phyloP scores from a whole-genome alignment of 1,140 invertebrate genomes.

The Acromyrmex heyeri region DNA sequence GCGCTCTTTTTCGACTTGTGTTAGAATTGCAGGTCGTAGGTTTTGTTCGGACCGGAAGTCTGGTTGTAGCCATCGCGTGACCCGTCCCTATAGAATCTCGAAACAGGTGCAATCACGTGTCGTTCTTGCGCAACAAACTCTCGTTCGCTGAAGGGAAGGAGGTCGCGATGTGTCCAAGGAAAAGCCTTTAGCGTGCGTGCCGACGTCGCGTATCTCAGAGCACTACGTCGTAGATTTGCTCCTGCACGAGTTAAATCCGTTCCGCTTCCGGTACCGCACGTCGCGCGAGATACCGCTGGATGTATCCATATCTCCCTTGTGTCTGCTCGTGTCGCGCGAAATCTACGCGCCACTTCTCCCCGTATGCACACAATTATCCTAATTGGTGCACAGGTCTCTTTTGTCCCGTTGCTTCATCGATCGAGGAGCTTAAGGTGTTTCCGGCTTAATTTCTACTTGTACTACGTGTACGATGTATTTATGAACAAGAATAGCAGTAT shows the following conservation, averaged over 20 bases:
- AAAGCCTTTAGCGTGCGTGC: constrained; percentile 70
- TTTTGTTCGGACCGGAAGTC: constrained; percentile 53
- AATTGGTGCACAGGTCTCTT: constrained; percentile 55
- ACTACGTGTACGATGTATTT: neutral
- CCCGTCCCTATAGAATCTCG: constrained; percentile 41
- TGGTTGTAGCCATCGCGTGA: constrained; percentile 69
- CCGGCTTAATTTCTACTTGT: constrained; percentile 13
- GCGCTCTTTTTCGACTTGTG: constrained; percentile 23
- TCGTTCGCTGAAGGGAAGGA: neutral
- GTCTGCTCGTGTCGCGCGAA: constrained; percentile 41
- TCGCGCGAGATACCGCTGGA: constrained; percentile 66
- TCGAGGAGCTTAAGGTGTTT: constrained; percentile 11
- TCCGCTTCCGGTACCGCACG: constrained; percentile 65
- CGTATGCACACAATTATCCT: constrained; percentile 47
- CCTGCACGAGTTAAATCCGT: constrained; percentile 71
- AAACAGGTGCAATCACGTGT: constrained; percentile 61
- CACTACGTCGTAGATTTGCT: constrained; percentile 72
- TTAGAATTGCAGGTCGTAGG: constrained; percentile 19
- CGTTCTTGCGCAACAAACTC: constrained; percentile 59
- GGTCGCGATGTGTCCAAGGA: constrained; percentile 16
- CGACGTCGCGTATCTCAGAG: constrained; percentile 74
- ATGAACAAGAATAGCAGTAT: constrained; percentile 9
- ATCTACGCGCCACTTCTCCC: constrained; percentile 53
- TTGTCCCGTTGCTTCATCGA: constrained; percentile 32
- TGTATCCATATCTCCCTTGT: constrained; percentile 67